Evolutionary conservation across 2,797 vertebrate species (phyloP).

Genomic region (Lacerta agilis): DNA sequence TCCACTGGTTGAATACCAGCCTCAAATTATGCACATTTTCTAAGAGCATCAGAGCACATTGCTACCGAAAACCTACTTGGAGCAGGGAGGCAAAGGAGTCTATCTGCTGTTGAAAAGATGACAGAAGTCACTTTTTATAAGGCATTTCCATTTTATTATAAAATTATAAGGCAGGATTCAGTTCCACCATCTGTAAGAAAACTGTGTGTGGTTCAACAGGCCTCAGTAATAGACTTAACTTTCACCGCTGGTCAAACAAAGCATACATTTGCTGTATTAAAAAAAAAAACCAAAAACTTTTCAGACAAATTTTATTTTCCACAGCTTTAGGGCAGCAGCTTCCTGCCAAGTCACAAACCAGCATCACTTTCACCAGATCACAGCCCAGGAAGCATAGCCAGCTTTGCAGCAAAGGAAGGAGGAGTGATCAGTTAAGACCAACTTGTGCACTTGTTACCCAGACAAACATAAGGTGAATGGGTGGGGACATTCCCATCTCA

Average conservation of each 20-base stretch:
- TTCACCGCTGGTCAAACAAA: constrained; percentile 58
- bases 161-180: constrained; percentile 81
- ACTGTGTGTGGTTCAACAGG: neutral
- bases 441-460: neutral
- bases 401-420: neutral
- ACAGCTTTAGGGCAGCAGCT: constrained; percentile 59
- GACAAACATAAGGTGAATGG: neutral
- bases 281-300: neutral
- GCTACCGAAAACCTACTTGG: neutral
- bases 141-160: constrained; percentile 79
- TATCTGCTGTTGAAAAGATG: neutral
- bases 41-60: too few species aligned
- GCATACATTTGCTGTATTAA: constrained; percentile 59
- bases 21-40: neutral
- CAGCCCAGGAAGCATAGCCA: constrained; percentile 30
- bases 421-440: neutral
- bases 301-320: constrained; percentile 23
- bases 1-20: neutral
- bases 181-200: constrained; percentile 65
- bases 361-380: constrained; percentile 25
- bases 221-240: constrained; percentile 43
- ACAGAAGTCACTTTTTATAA: constrained; percentile 44
- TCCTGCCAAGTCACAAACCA: constrained; percentile 59
- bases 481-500: too few species aligned
- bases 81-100: neutral